Evolutionary conservation across 2,797 vertebrate species (phyloP).

Genomic region (Champsocephalus esox): DNA sequence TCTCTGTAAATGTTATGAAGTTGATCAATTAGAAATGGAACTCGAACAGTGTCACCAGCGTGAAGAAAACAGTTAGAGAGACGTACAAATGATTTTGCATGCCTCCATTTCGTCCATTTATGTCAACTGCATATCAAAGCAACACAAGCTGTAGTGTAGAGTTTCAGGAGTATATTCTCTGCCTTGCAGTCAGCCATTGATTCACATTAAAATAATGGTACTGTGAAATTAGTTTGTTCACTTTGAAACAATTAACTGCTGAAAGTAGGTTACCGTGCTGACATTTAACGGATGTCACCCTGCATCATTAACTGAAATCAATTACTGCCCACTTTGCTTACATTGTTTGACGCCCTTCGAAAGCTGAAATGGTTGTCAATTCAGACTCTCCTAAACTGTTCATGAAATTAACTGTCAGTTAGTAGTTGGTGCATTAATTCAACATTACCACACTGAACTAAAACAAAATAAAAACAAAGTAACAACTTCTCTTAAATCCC

Average conservation of each 20-base stretch:
- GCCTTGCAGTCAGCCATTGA: background rate
- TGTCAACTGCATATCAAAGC: background rate
- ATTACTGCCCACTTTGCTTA: constrained; percentile 6
- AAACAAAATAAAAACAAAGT: background rate
- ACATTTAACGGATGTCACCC: constrained; percentile 7
- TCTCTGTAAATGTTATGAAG: no score
- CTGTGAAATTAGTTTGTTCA: background rate
- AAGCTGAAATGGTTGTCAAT: constrained; percentile 18
- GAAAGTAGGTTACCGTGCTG: constrained; percentile 5
- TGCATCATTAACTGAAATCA: constrained; percentile 6
- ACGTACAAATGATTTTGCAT: background rate
- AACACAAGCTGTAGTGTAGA: background rate
- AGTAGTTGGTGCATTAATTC: constrained; percentile 4
- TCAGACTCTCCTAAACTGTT: constrained; percentile 22
- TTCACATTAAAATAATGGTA: background rate
- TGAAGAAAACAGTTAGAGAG: background rate
- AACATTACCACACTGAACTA: constrained; percentile 8
- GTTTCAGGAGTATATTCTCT: background rate
- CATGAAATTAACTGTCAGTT: constrained; percentile 1
- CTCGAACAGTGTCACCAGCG: background rate
- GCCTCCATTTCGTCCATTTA: background rate
- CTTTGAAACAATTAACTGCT: constrained; percentile 1
- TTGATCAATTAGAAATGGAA: no score
- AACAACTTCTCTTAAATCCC: constrained; percentile 14
- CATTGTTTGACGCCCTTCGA: constrained; percentile 20